Conservation (phyloP, 2,113 vertebrate species). For the Choloepus hoffmanni region DNA sequence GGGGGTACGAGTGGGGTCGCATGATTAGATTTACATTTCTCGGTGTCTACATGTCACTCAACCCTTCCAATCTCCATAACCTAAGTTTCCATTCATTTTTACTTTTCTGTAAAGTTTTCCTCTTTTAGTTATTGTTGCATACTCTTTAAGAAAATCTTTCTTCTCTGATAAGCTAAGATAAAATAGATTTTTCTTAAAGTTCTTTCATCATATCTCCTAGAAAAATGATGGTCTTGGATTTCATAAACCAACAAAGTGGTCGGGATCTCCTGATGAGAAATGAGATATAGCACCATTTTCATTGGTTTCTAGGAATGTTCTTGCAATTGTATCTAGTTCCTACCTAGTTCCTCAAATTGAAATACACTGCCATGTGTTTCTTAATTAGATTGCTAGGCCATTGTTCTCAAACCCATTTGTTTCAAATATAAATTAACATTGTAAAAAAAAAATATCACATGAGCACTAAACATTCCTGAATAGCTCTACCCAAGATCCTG, state of each 20-base stretch:
- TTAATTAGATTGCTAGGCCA: not conserved
- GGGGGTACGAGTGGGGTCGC: not conserved
- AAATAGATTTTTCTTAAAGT: not conserved
- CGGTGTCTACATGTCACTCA: not conserved
- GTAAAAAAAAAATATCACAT: not conserved
- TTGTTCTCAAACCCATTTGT: not conserved
- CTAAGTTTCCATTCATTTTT: not conserved
- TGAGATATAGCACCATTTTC: not conserved
- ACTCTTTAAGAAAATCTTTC: not conserved
- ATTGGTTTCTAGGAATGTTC: not conserved
- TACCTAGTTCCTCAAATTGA: not conserved
- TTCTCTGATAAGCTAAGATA: not conserved
- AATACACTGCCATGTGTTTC: not conserved
- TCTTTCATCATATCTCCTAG: not conserved
- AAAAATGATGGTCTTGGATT: not conserved
- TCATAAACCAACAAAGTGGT: not conserved
- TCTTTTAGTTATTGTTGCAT: not conserved
- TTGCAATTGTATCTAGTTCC: not conserved
- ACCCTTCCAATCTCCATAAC: not conserved
- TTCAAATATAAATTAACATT: not conserved
- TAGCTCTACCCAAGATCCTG: not conserved
- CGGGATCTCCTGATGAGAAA: not conserved
- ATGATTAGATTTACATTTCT: not conserved
- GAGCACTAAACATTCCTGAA: not conserved
- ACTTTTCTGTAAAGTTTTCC: not conserved